Evolutionary conservation across 2,797 vertebrate species (phyloP), one percentile per base, ranked within the genome.

Genomic region (Sarcoramphus papa): DNA sequence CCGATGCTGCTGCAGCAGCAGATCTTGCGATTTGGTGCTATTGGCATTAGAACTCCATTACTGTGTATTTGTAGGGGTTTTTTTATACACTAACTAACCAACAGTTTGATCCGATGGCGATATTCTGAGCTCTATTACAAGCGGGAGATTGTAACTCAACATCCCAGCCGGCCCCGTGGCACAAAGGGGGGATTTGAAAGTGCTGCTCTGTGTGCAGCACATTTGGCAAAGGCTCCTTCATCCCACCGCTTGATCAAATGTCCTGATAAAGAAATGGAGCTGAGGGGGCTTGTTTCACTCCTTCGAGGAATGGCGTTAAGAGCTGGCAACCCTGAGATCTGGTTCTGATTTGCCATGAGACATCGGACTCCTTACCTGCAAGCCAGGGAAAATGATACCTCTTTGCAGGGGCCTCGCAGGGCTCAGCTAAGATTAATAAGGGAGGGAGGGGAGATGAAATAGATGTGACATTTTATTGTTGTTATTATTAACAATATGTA

Each of bases 321-420:
- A 93, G 78, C 57, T 2, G 0, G 54, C 7, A 15, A 43, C 88
- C 65, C 64, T 4, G 2, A 43, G 75, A 50, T 95, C 95, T 97
- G 93, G 59, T 93, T 95, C 85, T 95, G 84, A 96, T 97, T 97
- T 97, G 68, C 78, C 0, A 0, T 51, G 41, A 93, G 88, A 88
- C 68, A 47, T 75, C 2, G 2, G 81, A 45, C 68, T 91, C 88
- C 57, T 64, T 85, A 94, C 95, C 94, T 97, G 84, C 81, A 87
- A 80, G 22, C 64, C 18, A 9, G 75, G 64, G 86, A 95, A 95
- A 96, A 56, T 54, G 86, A 97, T 91, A 70, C 78, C 33, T 80
- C 75, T 91, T 47, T 87, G 80, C 91, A 88, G 93, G 86, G 92
- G 72, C 94, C 94, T 89, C 30, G 0, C 57, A 62, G 72, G 72